Conservation (phyloP, 2,113 vertebrate genomes). For the Plecotus auritus region DNA sequence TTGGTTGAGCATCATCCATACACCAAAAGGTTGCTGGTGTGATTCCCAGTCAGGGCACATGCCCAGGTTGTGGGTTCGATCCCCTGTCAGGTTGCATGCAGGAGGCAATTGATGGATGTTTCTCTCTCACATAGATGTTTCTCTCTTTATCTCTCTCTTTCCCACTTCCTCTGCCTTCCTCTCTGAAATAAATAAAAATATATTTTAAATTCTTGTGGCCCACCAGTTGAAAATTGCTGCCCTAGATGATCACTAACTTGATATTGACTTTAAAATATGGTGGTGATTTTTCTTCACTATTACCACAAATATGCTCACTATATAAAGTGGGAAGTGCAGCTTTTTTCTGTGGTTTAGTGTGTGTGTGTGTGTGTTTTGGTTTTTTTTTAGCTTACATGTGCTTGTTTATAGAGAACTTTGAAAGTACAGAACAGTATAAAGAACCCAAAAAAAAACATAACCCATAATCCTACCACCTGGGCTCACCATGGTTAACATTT, state of each 20-base stretch:
- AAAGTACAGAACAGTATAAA: constrained; percentile 27
- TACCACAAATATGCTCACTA: background rate
- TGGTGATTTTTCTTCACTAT: background rate
- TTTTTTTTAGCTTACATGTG: background rate
- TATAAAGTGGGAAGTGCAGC: background rate
- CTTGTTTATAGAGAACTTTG: constrained; percentile 7
- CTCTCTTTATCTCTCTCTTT: background rate
- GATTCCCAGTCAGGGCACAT: background rate
- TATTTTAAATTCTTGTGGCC: background rate
- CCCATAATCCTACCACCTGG: background rate
- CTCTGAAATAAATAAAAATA: background rate
- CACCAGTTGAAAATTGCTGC: background rate
- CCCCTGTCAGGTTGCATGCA: background rate
- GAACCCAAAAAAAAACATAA: background rate
- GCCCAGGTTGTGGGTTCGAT: background rate
- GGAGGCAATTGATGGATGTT: background rate
- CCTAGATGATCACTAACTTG: background rate
- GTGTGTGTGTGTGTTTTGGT: background rate
- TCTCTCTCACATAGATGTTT: background rate
- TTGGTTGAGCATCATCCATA: background rate
- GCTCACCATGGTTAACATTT: background rate
- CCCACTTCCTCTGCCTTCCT: background rate
- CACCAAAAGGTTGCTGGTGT: background rate
- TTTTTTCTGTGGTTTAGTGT: background rate
- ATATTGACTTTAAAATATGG: constrained; percentile 25